phyloP scores from a whole-genome alignment of 1,140 invertebrate genomes.

The Anastrepha obliqua region DNA sequence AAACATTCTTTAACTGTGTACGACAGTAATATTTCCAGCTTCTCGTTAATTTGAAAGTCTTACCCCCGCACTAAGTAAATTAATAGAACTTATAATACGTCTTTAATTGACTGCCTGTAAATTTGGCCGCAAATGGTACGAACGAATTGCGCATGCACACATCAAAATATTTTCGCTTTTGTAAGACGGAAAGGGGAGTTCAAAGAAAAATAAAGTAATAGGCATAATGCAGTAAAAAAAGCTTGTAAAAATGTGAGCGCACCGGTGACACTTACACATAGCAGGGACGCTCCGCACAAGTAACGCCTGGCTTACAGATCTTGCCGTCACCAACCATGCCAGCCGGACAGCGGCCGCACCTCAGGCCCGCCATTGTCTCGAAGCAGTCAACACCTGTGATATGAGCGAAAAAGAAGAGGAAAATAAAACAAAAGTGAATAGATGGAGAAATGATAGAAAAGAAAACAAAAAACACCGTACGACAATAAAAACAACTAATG shows the following conservation, averaged over 20 bases:
- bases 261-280: constrained; percentile 78
- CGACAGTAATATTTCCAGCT: too few relatives aligned
- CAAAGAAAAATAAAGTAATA: constrained; percentile 27
- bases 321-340: constrained; percentile 86
- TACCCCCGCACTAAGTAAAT: too few relatives aligned
- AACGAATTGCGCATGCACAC: constrained; percentile 43
- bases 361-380: constrained; percentile 82
- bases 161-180: constrained; percentile 42
- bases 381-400: constrained; percentile 83
- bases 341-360: constrained; percentile 84
- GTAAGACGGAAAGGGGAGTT: neutral
- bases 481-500: neutral
- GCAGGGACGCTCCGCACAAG: constrained; percentile 87
- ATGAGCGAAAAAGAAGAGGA: neutral
- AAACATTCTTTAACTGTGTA: too few relatives aligned
- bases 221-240: constrained; percentile 57
- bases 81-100: neutral
- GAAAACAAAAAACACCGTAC: neutral
- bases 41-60: too few relatives aligned
- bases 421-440: neutral
- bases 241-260: constrained; percentile 12
- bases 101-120: neutral
- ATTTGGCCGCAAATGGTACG: neutral
- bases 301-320: constrained; percentile 80
- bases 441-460: neutral